A percentile compares a stretch with the other conserved stretches of the same genome.
These are phyloP conservation scores for Galaxea fascicularis DNA, from an alignment of 92 coral and sea anemone genomes.

Conservation along the genomic window DNA sequence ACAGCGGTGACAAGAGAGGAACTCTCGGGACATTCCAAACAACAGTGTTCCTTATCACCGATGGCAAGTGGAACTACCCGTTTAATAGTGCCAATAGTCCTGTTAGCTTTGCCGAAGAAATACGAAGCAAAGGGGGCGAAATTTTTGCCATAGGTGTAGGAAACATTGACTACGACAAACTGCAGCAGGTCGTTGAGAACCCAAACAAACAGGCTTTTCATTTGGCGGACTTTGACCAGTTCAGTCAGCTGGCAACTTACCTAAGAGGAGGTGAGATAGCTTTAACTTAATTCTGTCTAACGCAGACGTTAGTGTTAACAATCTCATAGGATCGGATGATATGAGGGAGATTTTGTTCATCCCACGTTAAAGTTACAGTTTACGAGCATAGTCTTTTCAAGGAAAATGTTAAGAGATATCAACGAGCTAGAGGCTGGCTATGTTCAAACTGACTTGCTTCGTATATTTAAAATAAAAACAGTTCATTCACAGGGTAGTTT, in stretches of 20 bases:
- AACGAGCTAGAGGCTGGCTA: too few relatives aligned
- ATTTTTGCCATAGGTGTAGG: conserved; percentile 84
- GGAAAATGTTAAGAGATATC: too few relatives aligned
- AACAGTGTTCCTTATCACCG: conserved; percentile 70
- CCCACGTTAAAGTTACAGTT: too few relatives aligned
- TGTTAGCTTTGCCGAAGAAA: conserved; percentile 29
- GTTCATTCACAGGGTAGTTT: too few relatives aligned
- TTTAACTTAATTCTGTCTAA: background rate
- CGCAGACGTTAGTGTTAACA: too few relatives aligned
- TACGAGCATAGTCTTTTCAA: too few relatives aligned
- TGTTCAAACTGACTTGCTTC: too few relatives aligned
- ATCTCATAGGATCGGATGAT: too few relatives aligned
- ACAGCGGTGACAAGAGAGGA: conserved; percentile 40
- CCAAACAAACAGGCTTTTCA: conserved; percentile 67
- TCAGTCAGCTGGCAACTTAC: conserved; percentile 77
- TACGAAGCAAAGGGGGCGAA: conserved; percentile 44
- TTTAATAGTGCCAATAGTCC: conserved; percentile 58
- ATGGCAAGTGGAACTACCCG: conserved; percentile 76
- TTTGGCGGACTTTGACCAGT: conserved; percentile 63
- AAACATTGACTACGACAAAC: conserved; percentile 25
- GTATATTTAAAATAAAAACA: too few relatives aligned
- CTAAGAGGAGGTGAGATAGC: conserved; percentile 79
- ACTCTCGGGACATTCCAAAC: conserved; percentile 54
- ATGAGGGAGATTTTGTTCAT: too few relatives aligned
- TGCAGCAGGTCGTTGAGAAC: conserved; percentile 9